Evolutionary conservation across 2,113 vertebrate genomes (phyloP).

Genomic region (Odocoileus virginianus): DNA sequence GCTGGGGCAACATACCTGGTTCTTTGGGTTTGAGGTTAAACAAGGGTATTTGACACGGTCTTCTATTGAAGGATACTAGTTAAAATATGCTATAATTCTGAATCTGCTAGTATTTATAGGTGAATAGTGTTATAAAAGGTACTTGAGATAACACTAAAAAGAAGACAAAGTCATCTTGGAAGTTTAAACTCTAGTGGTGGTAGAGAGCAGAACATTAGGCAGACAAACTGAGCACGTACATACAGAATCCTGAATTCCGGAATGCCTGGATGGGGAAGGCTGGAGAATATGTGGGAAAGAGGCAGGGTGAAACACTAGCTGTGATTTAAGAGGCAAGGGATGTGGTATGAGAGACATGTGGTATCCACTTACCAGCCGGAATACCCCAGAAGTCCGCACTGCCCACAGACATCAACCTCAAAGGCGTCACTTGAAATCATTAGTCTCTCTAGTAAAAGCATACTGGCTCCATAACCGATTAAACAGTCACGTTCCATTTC

Average conservation of each 20-base stretch:
- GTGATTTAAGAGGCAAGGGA: constrained; percentile 1
- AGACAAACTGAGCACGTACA: background rate
- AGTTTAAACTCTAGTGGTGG: background rate
- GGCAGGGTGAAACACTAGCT: background rate
- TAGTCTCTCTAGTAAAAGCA: constrained; percentile 95
- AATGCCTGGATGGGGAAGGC: background rate
- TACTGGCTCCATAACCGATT: constrained; percentile 98
- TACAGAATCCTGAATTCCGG: accelerated
- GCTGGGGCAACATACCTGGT: background rate
- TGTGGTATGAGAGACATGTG: background rate
- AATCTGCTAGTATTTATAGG: background rate
- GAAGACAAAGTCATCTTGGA: background rate
- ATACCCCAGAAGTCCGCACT: constrained; percentile 96
- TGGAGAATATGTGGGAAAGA: background rate
- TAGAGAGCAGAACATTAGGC: background rate
- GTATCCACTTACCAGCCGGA: constrained; percentile 91
- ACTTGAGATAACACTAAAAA: background rate
- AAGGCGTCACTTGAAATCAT: constrained; percentile 99
- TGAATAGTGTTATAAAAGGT: background rate
- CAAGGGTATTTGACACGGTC: background rate
- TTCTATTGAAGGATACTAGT: background rate
- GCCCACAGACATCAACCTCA: constrained; percentile 97
- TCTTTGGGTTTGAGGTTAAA: background rate
- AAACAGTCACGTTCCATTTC: constrained; percentile 99
- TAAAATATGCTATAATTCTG: background rate